Conservation (phyloP, 2,888 invertebrate species). For the Platerodrilus igneus region DNA sequence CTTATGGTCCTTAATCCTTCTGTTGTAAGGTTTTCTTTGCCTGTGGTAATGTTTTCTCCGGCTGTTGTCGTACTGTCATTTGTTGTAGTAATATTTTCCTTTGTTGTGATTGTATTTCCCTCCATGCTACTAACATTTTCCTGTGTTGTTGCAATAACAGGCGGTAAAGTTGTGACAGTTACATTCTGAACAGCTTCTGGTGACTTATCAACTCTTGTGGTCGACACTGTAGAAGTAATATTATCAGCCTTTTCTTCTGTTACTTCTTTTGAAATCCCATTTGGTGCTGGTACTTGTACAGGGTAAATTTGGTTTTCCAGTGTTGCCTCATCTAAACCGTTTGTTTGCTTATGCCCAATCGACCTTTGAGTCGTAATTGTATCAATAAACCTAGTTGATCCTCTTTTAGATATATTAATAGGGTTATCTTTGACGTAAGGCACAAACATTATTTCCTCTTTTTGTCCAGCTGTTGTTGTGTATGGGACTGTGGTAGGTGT, state of each 20-base stretch:
- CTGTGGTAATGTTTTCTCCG: slow-evolving; percentile 5
- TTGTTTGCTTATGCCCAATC: slow-evolving; percentile 2
- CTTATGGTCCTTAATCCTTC: background rate
- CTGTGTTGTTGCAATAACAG: too few relatives aligned
- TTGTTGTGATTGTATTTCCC: slow-evolving; percentile 5
- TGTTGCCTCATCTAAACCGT: slow-evolving; percentile 31
- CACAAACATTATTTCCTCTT: slow-evolving; percentile 22
- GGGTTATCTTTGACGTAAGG: slow-evolving; percentile 45
- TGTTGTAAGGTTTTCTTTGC: slow-evolving; percentile 1
- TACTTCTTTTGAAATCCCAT: slow-evolving; percentile 9
- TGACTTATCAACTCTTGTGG: too few relatives aligned
- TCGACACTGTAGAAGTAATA: slow-evolving; percentile 6
- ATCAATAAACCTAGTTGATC: slow-evolving; percentile 49
- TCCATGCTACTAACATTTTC: too few relatives aligned
- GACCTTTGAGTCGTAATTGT: slow-evolving; percentile 15
- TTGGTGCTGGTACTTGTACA: slow-evolving; percentile 27
- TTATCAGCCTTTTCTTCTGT: slow-evolving; percentile 14
- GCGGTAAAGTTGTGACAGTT: too few relatives aligned
- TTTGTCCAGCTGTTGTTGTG: slow-evolving; percentile 20
- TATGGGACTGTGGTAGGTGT: slow-evolving; percentile 9
- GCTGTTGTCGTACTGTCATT: background rate
- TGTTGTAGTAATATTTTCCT: slow-evolving; percentile 10
- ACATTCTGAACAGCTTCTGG: too few relatives aligned
- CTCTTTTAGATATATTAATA: slow-evolving; percentile 51
- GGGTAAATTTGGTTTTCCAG: slow-evolving; percentile 40